Conservation (phyloP, 2,113 vertebrate species). For the Fukomys damarensis region DNA sequence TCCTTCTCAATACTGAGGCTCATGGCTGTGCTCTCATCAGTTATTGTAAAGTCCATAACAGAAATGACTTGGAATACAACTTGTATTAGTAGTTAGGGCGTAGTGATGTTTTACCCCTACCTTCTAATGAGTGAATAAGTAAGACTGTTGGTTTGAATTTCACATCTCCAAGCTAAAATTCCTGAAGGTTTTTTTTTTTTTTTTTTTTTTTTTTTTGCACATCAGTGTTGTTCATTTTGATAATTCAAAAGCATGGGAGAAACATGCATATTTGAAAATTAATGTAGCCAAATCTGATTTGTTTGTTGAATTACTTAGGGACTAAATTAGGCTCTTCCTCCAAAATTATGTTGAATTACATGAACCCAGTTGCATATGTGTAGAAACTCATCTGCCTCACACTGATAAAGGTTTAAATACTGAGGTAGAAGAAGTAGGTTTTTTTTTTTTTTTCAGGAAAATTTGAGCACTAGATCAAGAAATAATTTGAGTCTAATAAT, state of each 20-base stretch:
- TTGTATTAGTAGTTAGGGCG: constrained; percentile 15
- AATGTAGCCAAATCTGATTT: constrained; percentile 56
- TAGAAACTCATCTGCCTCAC: constrained; percentile 74
- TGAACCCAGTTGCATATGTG: constrained; percentile 64
- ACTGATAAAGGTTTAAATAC: constrained; percentile 86
- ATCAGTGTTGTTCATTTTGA: constrained; percentile 57
- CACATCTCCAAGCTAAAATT: constrained; percentile 82
- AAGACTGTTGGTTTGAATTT: constrained; percentile 83
- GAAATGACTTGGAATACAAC: constrained; percentile 76
- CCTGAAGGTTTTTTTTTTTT: constrained; percentile 34
- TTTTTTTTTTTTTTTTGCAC: constrained; percentile 70
- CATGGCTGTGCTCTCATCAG: neutral
- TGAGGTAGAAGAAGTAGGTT: constrained; percentile 70
- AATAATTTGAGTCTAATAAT: constrained; percentile 84
- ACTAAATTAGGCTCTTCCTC: constrained; percentile 64
- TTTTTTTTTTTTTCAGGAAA: constrained; percentile 67
- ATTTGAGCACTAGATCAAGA: constrained; percentile 82
- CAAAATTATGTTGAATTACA: constrained; percentile 76
- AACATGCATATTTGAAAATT: constrained; percentile 37
- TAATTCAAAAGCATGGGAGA: constrained; percentile 39
- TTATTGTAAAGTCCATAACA: constrained; percentile 32
- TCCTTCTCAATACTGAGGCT: constrained; percentile 4
- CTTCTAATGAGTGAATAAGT: constrained; percentile 76
- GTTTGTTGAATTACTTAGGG: constrained; percentile 79
- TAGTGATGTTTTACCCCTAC: constrained; percentile 55